A percentile compares a stretch with the other conserved stretches of the same genome.
phyloP scores from a whole-genome alignment of 35 echinoderm and acorn worm species.

The Heliocidaris erythrogramma region DNA sequence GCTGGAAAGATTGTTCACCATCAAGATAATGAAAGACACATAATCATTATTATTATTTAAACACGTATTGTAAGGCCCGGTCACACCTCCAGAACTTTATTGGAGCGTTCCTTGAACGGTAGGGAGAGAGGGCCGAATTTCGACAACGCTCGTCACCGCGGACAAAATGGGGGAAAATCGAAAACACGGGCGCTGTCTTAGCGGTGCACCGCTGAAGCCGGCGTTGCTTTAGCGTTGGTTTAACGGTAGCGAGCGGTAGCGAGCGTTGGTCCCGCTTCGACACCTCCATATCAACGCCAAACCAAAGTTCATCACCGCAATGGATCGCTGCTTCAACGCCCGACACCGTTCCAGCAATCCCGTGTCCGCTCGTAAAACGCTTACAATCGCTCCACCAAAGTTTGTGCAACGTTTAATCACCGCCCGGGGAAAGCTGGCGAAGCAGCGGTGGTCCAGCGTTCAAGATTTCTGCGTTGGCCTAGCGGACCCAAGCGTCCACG shows the following conservation, averaged over 20 bases:
- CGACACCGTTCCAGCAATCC: conserved; percentile 29
- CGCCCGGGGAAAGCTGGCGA: conserved; percentile 39
- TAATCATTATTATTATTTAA: no score
- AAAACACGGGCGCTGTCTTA: conserved; percentile 22
- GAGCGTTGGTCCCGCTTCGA: background rate
- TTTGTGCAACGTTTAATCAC: conserved; percentile 42
- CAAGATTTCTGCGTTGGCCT: conserved; percentile 43
- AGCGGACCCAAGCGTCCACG: conserved; percentile 28
- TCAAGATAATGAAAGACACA: no score
- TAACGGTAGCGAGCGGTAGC: conserved; percentile 23
- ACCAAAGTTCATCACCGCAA: conserved; percentile 41
- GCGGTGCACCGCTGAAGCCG: conserved; percentile 31
- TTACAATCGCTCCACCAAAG: conserved; percentile 22
- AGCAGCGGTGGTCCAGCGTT: conserved; percentile 36
- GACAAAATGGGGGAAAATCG: conserved; percentile 23
- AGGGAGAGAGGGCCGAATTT: conserved; percentile 30
- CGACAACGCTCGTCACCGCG: conserved; percentile 40
- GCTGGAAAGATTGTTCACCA: no score
- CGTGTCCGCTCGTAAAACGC: conserved; percentile 31
- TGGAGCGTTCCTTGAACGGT: conserved; percentile 34
- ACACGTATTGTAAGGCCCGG: conserved; percentile 36
- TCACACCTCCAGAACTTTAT: conserved; percentile 11
- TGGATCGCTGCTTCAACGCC: conserved; percentile 40
- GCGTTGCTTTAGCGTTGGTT: conserved; percentile 31
- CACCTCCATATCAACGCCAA: conserved; percentile 23